Evolutionary conservation across 2,113 vertebrate species (phyloP).

Genomic region (Mesembrinibis cayennensis): DNA sequence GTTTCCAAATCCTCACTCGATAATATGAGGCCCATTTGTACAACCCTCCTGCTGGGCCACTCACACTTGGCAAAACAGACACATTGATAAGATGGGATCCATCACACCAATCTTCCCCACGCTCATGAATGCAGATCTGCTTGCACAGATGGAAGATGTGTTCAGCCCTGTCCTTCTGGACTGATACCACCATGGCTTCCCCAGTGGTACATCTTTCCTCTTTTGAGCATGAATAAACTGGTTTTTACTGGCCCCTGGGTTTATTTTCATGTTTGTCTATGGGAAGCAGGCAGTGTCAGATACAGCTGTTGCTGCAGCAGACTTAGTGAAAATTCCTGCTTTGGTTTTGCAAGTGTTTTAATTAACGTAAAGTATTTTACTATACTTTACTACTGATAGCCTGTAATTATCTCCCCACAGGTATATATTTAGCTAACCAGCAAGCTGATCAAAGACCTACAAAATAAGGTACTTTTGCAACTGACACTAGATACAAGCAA

Average conservation of each 20-base stretch:
- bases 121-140: background rate
- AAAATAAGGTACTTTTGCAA: constrained; percentile 6
- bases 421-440: constrained; percentile 60
- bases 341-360: constrained; percentile 48
- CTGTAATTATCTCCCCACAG: constrained; percentile 64
- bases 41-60: background rate
- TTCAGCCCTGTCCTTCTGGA: background rate
- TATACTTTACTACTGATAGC: constrained; percentile 53
- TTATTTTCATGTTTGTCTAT: background rate
- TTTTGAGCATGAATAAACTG: background rate
- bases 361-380: constrained; percentile 57
- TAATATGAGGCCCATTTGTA: background rate
- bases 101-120: background rate
- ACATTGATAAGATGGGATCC: background rate
- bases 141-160: background rate
- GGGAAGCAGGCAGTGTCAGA: background rate
- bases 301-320: background rate
- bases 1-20: background rate
- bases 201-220: background rate
- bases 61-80: background rate
- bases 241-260: background rate
- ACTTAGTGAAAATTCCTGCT: constrained; percentile 9
- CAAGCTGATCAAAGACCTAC: constrained; percentile 34
- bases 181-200: background rate
- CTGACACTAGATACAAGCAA: background rate